These are phyloP conservation scores for Trypoxylon attenuatum DNA, from an alignment of 2,888 invertebrate species.

Conservation along the genomic window DNA sequence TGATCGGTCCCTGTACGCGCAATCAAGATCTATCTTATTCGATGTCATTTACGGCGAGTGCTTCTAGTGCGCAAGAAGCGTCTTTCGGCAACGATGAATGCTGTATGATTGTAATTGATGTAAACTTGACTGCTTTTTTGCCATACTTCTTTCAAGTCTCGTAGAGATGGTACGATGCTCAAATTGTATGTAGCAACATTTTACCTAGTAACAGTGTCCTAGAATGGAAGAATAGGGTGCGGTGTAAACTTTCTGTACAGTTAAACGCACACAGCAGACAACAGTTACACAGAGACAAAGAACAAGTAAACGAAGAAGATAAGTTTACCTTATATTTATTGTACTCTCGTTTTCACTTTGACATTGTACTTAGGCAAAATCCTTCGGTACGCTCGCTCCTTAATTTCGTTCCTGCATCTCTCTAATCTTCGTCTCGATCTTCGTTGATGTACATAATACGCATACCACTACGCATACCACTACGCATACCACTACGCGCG, in stretches of 20 bases:
- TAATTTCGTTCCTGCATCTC: conserved; percentile 3
- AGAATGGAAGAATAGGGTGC: conserved; percentile 49
- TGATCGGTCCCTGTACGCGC: too few relatives aligned
- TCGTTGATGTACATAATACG: too few relatives aligned
- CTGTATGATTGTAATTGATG: conserved; percentile 39
- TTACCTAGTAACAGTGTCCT: conserved; percentile 54
- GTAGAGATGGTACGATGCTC: conserved; percentile 59
- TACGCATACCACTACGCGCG: too few relatives aligned
- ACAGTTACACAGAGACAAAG: too few relatives aligned
- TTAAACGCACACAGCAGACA: conserved; percentile 13
- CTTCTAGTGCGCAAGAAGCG: conserved; percentile 32
- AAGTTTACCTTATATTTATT: conserved; percentile 14
- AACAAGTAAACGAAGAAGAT: conserved; percentile 2
- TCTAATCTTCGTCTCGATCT: background rate
- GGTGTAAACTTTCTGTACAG: conserved; percentile 41
- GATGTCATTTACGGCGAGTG: too few relatives aligned
- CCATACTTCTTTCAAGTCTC: conserved; percentile 55
- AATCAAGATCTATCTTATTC: conserved; percentile 29
- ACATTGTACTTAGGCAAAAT: conserved; percentile 21
- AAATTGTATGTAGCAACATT: conserved; percentile 59
- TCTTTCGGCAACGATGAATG: conserved; percentile 23
- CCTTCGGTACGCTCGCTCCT: background rate
- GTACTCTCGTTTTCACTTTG: conserved; percentile 2
- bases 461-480: too few relatives aligned
- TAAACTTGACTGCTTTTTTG: conserved; percentile 55